A percentile compares a stretch with the other conserved stretches of the same genome.
Conservation (phyloP, 2,888 invertebrate species). For the Argynnis bischoffii region DNA sequence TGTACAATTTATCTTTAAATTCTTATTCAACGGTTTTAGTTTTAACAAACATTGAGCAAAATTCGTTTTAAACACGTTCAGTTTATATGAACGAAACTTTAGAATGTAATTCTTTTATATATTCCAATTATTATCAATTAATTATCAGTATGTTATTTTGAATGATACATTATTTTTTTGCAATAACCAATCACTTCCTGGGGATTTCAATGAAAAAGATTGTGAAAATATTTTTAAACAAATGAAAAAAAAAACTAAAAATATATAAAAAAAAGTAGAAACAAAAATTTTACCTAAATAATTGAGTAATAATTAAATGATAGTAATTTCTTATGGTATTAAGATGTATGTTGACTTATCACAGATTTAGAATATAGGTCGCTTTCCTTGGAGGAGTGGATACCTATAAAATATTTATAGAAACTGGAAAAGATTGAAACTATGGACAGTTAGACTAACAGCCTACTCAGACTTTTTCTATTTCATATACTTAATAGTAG, state of each 20-base stretch:
- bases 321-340: too few relatives aligned
- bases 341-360: too few relatives aligned
- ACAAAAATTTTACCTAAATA: background rate
- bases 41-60: background rate
- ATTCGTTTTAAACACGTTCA: background rate
- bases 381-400: too few relatives aligned
- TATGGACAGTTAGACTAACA: too few relatives aligned
- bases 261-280: background rate
- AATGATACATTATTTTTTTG: slow-evolving; percentile 1
- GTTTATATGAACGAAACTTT: background rate
- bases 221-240: background rate
- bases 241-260: background rate
- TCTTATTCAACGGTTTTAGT: too few relatives aligned
- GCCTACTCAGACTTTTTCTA: too few relatives aligned
- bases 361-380: too few relatives aligned
- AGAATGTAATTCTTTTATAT: background rate
- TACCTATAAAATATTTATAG: too few relatives aligned
- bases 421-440: too few relatives aligned
- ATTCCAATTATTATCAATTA: background rate
- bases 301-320: background rate
- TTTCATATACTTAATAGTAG: too few relatives aligned
- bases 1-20: too few relatives aligned
- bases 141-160: slow-evolving; percentile 7
- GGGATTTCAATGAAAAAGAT: slow-evolving; percentile 10
- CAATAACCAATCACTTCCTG: background rate